Evolutionary conservation across 2,113 vertebrate genomes (phyloP).

Genomic region (Globicephala melas): DNA sequence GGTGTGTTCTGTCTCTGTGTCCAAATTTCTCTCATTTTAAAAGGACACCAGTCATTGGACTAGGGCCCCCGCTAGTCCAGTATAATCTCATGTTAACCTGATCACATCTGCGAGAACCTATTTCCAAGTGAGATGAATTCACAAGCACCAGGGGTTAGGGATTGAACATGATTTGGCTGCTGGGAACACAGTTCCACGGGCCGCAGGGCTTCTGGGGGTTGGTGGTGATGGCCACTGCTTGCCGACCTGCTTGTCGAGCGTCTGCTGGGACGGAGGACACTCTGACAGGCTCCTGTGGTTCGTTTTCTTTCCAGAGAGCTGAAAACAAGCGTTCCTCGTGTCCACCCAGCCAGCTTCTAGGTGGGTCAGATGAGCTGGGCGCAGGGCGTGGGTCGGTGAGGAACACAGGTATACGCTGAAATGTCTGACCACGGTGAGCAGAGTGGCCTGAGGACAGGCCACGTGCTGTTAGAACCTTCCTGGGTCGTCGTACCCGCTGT

Average conservation of each 20-base stretch:
- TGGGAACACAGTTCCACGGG: rapidly evolving
- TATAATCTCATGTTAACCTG: not conserved
- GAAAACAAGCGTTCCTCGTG: rapidly evolving
- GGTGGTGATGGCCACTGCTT: not conserved
- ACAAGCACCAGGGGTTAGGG: not conserved
- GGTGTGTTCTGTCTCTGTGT: not conserved
- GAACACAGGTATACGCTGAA: rapidly evolving
- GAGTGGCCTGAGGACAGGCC: rapidly evolving
- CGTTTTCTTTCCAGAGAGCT: not conserved
- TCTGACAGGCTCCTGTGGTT: not conserved
- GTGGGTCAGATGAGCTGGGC: not conserved
- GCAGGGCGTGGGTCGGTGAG: rapidly evolving
- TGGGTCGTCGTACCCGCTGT: rapidly evolving
- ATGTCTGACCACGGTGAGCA: rapidly evolving
- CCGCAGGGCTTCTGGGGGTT: not conserved
- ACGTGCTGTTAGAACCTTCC: rapidly evolving
- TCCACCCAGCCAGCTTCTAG: not conserved
- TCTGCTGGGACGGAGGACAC: not conserved
- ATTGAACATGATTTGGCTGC: rapidly evolving
- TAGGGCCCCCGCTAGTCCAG: not conserved
- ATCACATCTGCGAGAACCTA: not conserved
- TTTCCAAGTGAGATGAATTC: not conserved
- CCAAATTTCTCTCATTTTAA: too few relatives aligned
- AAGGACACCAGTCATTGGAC: not conserved
- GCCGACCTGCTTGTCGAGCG: rapidly evolving